These are phyloP conservation scores for Atractosteus spatula DNA, from an alignment of 2,113 vertebrate species.

Conservation along the genomic window DNA sequence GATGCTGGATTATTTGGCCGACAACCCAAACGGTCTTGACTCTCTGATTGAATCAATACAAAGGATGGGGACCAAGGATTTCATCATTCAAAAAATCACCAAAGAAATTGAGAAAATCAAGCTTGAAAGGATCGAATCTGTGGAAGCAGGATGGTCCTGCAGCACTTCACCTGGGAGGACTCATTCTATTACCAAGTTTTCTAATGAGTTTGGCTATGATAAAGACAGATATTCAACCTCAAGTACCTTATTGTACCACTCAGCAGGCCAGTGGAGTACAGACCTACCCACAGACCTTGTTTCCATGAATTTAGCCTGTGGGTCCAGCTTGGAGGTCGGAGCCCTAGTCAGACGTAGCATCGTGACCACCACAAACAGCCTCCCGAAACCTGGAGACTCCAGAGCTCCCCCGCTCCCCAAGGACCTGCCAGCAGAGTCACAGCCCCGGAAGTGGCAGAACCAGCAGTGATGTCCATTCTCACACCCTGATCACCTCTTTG, in stretches of 20 bases:
- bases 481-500: conserved; percentile 55
- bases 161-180: conserved; percentile 48
- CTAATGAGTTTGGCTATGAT: conserved; percentile 60
- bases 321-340: conserved; percentile 52
- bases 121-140: conserved; percentile 64
- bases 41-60: conserved; percentile 70
- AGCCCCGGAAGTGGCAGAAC: conserved; percentile 54
- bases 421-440: conserved; percentile 57
- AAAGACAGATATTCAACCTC: conserved; percentile 50
- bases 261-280: conserved; percentile 67
- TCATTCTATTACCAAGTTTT: conserved; percentile 31
- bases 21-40: conserved; percentile 78
- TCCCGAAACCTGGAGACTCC: conserved; percentile 71
- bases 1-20: conserved; percentile 73
- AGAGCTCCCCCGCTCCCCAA: conserved; percentile 66
- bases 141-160: conserved; percentile 35
- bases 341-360: conserved; percentile 40
- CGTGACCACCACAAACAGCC: conserved; percentile 47
- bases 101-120: conserved; percentile 73
- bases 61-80: conserved; percentile 71
- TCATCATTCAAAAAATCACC: conserved; percentile 73
- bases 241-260: conserved; percentile 51
- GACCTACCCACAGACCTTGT: conserved; percentile 50
- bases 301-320: conserved; percentile 64
- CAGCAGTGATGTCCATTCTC: conserved; percentile 67